Conservation (phyloP, 2,113 vertebrate genomes). For the Ptychochromis oligacanthus region DNA sequence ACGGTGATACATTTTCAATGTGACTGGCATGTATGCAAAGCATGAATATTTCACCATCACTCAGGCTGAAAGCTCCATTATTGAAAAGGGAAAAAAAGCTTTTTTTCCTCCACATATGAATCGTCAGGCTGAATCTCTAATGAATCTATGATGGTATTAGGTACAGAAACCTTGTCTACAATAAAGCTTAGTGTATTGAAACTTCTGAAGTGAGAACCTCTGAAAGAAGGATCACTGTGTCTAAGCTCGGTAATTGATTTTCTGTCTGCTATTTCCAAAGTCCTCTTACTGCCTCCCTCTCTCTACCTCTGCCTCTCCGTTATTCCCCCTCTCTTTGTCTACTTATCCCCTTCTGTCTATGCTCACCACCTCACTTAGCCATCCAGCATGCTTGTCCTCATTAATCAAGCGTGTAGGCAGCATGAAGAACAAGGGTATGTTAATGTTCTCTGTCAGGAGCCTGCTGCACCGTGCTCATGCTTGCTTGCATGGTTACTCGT, state of each 20-base stretch:
- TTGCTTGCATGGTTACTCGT: conserved; percentile 39
- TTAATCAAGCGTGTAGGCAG: conserved; percentile 60
- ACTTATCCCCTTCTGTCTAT: conserved; percentile 20
- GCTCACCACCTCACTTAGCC: conserved; percentile 38
- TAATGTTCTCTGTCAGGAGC: conserved; percentile 52
- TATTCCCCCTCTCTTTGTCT: conserved; percentile 11
- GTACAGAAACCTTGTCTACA: conserved; percentile 2
- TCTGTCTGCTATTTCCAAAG: conserved; percentile 36
- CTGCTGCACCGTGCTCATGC: conserved; percentile 30
- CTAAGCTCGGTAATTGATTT: conserved; percentile 60
- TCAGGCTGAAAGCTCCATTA: neutral
- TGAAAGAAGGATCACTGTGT: conserved; percentile 44
- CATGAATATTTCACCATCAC: neutral
- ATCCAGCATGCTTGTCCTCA: conserved; percentile 38
- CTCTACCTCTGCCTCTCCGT: conserved; percentile 8
- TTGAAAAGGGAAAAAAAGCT: neutral
- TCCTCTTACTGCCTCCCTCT: conserved; percentile 13
- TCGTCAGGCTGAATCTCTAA: conserved; percentile 3
- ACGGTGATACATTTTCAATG: conserved; percentile 9
- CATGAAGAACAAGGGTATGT: conserved; percentile 42
- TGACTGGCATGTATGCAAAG: neutral
- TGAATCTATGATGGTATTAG: conserved; percentile 16
- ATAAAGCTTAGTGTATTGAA: conserved; percentile 12
- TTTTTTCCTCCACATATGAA: neutral
- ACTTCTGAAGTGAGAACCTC: conserved; percentile 33